phyloP scores from a whole-genome alignment of 2,113 vertebrate species.

The Corapipo altera region DNA sequence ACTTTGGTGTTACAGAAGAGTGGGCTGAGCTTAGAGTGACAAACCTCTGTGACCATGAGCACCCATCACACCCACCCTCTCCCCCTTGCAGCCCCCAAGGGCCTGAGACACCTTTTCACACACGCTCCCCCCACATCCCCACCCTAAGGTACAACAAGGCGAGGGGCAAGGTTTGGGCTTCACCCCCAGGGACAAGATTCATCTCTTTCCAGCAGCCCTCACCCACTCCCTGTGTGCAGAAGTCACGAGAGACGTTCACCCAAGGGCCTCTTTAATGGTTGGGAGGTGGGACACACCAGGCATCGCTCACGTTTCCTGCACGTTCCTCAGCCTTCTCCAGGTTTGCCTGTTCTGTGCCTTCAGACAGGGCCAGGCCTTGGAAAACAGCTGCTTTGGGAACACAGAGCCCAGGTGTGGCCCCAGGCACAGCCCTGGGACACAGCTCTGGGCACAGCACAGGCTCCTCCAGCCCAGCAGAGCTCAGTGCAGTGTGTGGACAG shows the following conservation, averaged over 20 bases:
- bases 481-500: too few relatives aligned
- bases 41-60: background rate
- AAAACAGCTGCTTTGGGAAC: background rate
- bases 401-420: background rate
- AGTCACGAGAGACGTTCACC: background rate
- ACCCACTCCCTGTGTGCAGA: accelerated
- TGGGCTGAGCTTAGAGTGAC: background rate
- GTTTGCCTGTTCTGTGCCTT: background rate
- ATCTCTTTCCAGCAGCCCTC: background rate
- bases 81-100: background rate
- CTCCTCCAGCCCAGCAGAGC: accelerated
- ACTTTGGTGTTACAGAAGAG: background rate
- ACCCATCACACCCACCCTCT: too few relatives aligned
- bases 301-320: background rate
- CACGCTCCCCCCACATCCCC: background rate
- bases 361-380: background rate
- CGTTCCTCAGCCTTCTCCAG: background rate
- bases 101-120: background rate
- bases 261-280: constrained; percentile 37
- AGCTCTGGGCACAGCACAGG: background rate
- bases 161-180: background rate
- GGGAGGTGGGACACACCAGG: background rate
- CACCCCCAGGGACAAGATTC: too few relatives aligned
- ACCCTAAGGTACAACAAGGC: accelerated
- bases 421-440: background rate